Conservation (phyloP, 2,797 vertebrate species). For the Poeciliopsis infans region DNA sequence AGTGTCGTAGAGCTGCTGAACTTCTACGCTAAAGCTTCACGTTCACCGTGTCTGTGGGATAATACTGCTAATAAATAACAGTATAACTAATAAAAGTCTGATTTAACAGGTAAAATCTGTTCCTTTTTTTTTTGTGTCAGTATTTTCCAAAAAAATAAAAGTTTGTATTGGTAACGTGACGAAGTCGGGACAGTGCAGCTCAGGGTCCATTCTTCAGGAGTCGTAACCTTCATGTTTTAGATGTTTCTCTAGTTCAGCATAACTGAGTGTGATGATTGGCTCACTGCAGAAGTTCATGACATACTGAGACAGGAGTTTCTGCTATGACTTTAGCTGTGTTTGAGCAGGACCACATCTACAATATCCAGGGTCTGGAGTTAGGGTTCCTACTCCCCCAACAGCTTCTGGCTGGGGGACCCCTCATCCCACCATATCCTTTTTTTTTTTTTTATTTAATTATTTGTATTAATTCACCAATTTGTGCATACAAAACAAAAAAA, state of each 20-base stretch:
- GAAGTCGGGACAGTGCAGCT: neutral
- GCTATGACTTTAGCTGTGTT: neutral
- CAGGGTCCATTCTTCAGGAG: neutral
- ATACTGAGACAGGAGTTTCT: neutral
- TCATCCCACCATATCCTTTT: too few species aligned
- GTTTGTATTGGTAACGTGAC: neutral
- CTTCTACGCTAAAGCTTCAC: neutral
- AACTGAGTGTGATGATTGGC: neutral
- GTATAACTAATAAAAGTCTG: neutral
- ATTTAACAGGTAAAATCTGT: neutral
- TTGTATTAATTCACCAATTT: too few species aligned
- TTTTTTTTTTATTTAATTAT: too few species aligned
- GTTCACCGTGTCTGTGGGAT: neutral
- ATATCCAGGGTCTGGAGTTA: neutral
- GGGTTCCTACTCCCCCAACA: too few species aligned
- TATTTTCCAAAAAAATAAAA: neutral
- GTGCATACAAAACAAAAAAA: too few species aligned
- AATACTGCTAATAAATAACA: neutral
- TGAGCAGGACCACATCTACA: neutral
- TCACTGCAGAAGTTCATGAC: neutral
- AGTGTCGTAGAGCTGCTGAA: neutral
- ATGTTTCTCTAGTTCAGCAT: neutral
- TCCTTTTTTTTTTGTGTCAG: neutral
- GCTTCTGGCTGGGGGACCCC: too few species aligned
- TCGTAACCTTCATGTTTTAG: neutral